Evolutionary conservation across 2,797 vertebrate species (phyloP), one percentile per base, ranked within the genome.

Genomic region (Jordanella pulchra): DNA sequence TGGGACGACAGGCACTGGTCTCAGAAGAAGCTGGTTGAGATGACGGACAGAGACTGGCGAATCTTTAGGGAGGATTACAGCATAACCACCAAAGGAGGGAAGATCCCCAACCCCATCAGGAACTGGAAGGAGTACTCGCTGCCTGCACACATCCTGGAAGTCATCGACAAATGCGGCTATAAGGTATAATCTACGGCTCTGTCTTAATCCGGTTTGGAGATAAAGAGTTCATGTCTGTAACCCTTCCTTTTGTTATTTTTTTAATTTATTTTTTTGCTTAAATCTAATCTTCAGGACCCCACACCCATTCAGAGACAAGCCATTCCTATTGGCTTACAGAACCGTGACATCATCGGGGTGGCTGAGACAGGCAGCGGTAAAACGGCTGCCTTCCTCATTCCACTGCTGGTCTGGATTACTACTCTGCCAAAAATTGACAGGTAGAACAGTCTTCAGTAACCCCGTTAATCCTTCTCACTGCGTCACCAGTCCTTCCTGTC

Each of bases 21-120:
- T n/a, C 98, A 99, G 94, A 99, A 99, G 94, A 99, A 99, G 90
- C 93, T 99, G 86, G 98, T 99, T 0, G 97, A 99, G 93, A 99
- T 99, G 97, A 98, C 96, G 0, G 97, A 99, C 95, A 95, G 98
- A 83, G 98, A 99, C 92, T 99, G 98, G 98, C 92, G 97, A 63
- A 99, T 99, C 89, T 99, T 99, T 89, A 93, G 97, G 0, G 98
- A 99, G 85, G 98, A 99, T 83, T 99, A 99, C 88, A 99, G 97
- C 92, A 99, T 99, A 90, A 99, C 98, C 84, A 99, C 98, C 80
- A 99, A 99, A 86, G 98, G 98, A 45, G 97, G 98, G 79, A 98
- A 98, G 91, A 99, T 99, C 77, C 98, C 98, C 0, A 99, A 99
- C 78, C 98, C 98, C 79, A 98, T 99, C 90, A 95, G 97, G 75